These are phyloP conservation scores for Apistogramma diplotaenia DNA, from an alignment of 2,113 vertebrate species.

Conservation along the genomic window DNA sequence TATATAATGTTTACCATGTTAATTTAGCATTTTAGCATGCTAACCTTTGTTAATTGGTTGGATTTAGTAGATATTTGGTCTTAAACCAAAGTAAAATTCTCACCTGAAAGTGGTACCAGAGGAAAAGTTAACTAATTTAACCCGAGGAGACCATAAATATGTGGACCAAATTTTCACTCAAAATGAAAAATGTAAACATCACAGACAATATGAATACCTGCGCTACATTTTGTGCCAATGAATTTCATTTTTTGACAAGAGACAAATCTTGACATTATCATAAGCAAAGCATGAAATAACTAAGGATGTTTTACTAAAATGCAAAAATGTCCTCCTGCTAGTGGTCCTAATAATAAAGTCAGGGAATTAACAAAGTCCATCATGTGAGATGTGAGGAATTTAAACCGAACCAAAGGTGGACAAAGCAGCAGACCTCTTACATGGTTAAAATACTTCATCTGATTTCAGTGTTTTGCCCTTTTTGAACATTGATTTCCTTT, in stretches of 20 bases:
- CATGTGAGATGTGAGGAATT: neutral
- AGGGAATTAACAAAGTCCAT: too few relatives aligned
- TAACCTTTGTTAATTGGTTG: neutral
- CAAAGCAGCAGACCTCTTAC: rapidly evolving
- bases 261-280: neutral
- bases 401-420: neutral
- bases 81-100: neutral
- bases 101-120: neutral
- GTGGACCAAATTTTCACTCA: neutral
- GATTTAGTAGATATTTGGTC: neutral
- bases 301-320: neutral
- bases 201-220: neutral
- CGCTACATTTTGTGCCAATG: neutral
- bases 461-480: neutral
- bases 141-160: neutral
- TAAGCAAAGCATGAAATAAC: neutral
- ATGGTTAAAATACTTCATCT: neutral
- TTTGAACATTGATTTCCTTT: neutral
- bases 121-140: neutral
- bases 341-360: too few relatives aligned
- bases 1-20: neutral
- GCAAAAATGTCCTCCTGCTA: neutral
- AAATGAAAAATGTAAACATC: neutral
- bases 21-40: neutral
- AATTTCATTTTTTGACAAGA: too few relatives aligned